Evolutionary conservation across 2,113 vertebrate species (phyloP), one percentile per base, ranked within the genome.

Genomic region (Sander lucioperca): DNA sequence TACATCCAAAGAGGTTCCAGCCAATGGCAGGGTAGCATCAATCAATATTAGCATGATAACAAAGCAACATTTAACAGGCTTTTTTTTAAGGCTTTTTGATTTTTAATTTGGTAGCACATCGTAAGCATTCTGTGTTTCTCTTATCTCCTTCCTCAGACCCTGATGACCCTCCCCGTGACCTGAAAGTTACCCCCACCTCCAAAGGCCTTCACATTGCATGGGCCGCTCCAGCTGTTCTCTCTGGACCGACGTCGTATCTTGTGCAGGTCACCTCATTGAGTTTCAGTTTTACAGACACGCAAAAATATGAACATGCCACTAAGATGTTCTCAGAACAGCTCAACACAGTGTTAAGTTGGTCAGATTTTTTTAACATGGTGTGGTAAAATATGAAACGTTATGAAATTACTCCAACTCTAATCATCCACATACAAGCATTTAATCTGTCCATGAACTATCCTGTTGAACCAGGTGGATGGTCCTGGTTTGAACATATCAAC

Each of bases 171-270:
- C 97, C 97, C 67, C 94, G 94, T 93, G 89, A 94, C 75, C 94
- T 99, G 58, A 93, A 86, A 9, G 96, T 96, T 61, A 86, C 93
- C 66, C 91, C 95, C 39, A 97, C 96, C 64, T 94, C 97, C 75
- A 95, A 93, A 70, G 95, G 94, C 77, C 93, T 99, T 87, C 96
- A 85, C 82, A 94, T 99, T 83, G 92, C 82, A 64, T 99, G 98
- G 98, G 94, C 83, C 8, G 92, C 96, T 78, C 98, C 98, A 63
- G 82, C 81, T 57, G 39, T 97, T 88, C 93, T 99, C 62, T 97
- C 97, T 0, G 98, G 98, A 81, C 97, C 97, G 43, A 99, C 96
- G 0, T 96, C 95, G 57, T 99, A 99, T 88, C 95, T 99, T 77
- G 95, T 99, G 73, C 95, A 97, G 45, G 67, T 99, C 68, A 91